Conservation (phyloP, 2,797 vertebrate species). For the Percopsis omiscomaycus region DNA sequence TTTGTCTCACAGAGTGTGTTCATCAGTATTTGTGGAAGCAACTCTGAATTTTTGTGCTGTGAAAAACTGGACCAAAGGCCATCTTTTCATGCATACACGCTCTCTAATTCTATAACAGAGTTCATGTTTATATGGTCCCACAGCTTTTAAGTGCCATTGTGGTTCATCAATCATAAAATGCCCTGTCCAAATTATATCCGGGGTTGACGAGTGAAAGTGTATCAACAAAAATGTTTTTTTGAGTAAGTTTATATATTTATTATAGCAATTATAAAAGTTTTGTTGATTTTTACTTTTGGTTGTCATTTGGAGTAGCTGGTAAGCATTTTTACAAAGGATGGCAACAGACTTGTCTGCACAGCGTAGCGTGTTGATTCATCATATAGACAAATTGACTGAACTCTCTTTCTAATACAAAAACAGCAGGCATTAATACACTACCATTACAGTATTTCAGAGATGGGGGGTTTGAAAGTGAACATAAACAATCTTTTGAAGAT, state of each 20-base stretch:
- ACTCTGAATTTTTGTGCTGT: too few species aligned
- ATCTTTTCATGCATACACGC: slow-evolving; percentile 1
- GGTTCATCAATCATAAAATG: not conserved
- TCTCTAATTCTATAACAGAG: not conserved
- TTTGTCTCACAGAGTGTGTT: too few species aligned
- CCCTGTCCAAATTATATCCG: not conserved
- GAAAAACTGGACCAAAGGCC: not conserved
- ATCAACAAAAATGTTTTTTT: not conserved
- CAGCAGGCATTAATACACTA: slow-evolving; percentile 19
- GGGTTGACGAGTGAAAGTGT: not conserved
- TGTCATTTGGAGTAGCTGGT: slow-evolving; percentile 5
- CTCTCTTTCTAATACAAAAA: slow-evolving; percentile 41
- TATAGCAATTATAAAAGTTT: not conserved
- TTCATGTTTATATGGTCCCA: not conserved
- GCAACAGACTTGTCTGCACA: slow-evolving; percentile 13
- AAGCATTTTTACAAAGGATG: slow-evolving; percentile 2
- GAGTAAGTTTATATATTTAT: not conserved
- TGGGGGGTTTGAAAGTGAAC: slow-evolving; percentile 10
- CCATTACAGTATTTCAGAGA: slow-evolving; percentile 1
- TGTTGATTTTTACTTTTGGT: slow-evolving; percentile 6
- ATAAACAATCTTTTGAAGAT: slow-evolving; percentile 20
- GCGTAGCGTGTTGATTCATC: slow-evolving; percentile 36
- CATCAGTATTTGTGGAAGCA: too few species aligned
- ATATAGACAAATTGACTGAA: slow-evolving; percentile 38
- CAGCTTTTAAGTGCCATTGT: not conserved